Evolutionary conservation across 2,888 invertebrate species (phyloP), one percentile per base, ranked within the genome.

Genomic region (Empis stercorea): DNA sequence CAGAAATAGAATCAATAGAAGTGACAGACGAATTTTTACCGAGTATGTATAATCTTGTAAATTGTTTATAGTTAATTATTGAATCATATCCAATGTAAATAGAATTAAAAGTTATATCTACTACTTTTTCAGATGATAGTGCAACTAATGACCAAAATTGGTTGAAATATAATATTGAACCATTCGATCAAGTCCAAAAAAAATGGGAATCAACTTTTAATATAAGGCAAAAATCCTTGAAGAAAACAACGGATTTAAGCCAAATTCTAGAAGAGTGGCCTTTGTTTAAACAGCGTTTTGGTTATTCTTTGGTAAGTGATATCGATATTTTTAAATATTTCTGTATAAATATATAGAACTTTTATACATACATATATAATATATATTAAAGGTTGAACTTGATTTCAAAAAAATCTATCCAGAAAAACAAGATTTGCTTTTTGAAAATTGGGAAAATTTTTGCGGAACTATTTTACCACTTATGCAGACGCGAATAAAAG

Each of bases 321-420:
- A 16, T 23, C 15, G 32, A 30, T 15, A 30, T 13, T 43, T 30
- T 30, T 42, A 7, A 27, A 7, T 27, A 2, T 4, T 27, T 27
- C 2, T 27, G 23, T 27, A 27, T 27, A 27, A 7, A 27, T n/a
- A 27, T 27, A 27, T 20, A 3, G 4, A 20, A 20, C 5, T 27
- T 9, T 20, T 20, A 20, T 27, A 27, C 23, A 6, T 27, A 27
- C 7, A 9, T 27, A 6, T 27, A 9, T 27, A 27, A n/a, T n/a
- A 7, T 42, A 16, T 42, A 13, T 13, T 42, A 30, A 15, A 43
- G 43, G 15, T 43, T 1, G 43, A 43, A n/a, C 30, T 14, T 16
- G 16, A 30, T 16, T 43, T 43, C 43, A 30, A 17, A 14, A 43
- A 43, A 43, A n/a, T 43, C 14, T 43, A 43, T 15, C 43, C 43